Base-by-base conservation (phyloP, 92 coral and sea anemone species). In the Epizoanthus ramosus region DNA sequence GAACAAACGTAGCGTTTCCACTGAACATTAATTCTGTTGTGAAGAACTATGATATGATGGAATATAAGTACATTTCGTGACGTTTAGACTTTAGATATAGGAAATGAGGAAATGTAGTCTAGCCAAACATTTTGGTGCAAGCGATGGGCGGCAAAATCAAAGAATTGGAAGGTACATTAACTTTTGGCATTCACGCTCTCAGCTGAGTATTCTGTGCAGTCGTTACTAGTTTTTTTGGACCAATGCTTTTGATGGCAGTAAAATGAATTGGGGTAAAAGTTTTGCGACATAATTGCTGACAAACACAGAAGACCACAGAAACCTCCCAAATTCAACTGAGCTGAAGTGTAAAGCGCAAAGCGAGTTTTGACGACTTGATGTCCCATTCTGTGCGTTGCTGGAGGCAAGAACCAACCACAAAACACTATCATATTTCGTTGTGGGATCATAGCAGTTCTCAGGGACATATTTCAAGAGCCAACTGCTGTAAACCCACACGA, bases 61-160 rank as follows among this genome's bases (percentile, higher is more conserved):
- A 23, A 56, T 43, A 76, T 0, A n/a, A 47, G 61, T 60, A 39
- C 18, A 10, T 21, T 9, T 61, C 17, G 3, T 19, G 54, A 12
- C 59, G 47, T 15, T 57, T 43, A 22, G 33, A 14, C 19, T 15
- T 57, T 43, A 22, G 33, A 14, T 35, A 1, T 35, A 53, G 6
- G 50, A 59, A 68, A 75, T 37, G 15, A 69, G 43, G 8, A 52
- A 54, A 15, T 54, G 56, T 52, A 16, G 45, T 74, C 60, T 13
- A 18, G 74, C 74, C 56, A 5, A 37, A 39, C 5, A 9, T 69
- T 67, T 69, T 28, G 39, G 22, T 67, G 35, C 45, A 1, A 6
- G 16, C 39, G 75, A 28, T 60, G 16, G 57, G 82, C 71, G 82
- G 71, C 39, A 77, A 74, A 77, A 77, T 77, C 82, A 77, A 77